Evolutionary conservation across 2,113 vertebrate genomes (phyloP).

Genomic region (Petroica traversi): DNA sequence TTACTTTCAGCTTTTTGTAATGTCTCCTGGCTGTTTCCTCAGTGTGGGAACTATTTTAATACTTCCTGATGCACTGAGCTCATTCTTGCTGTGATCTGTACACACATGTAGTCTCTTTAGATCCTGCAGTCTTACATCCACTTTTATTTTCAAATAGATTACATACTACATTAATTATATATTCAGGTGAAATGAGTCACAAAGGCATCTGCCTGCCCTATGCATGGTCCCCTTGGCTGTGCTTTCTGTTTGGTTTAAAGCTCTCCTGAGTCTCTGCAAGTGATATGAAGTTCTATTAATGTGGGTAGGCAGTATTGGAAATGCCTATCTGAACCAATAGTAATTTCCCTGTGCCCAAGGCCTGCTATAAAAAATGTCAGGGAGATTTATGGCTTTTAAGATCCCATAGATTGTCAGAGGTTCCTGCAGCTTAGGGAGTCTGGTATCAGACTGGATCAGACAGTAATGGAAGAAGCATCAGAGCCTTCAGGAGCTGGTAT

Average conservation of each 20-base stretch:
- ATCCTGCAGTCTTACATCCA: background rate
- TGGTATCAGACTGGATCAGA: background rate
- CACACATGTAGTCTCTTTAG: background rate
- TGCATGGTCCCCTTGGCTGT: background rate
- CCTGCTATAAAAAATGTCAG: background rate
- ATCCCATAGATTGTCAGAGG: background rate
- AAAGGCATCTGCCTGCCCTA: background rate
- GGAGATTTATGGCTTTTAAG: background rate
- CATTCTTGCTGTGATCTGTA: background rate
- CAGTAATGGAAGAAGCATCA: background rate
- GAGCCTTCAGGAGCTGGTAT: background rate
- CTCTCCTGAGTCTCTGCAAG: background rate
- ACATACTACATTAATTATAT: conserved; percentile 10
- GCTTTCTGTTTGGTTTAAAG: background rate
- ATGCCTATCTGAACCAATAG: background rate
- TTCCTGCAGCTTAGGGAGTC: background rate
- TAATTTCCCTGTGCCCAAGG: background rate
- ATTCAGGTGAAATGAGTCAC: conserved; percentile 17
- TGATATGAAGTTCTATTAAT: background rate
- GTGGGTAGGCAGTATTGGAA: background rate
- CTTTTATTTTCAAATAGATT: conserved; percentile 38
- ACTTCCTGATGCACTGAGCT: background rate
- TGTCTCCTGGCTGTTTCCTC: conserved; percentile 16
- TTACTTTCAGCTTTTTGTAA: background rate
- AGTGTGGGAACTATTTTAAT: conserved; percentile 14